Evolutionary conservation across 2,888 invertebrate species (phyloP).

Genomic region (Cremastinae sp.): DNA sequence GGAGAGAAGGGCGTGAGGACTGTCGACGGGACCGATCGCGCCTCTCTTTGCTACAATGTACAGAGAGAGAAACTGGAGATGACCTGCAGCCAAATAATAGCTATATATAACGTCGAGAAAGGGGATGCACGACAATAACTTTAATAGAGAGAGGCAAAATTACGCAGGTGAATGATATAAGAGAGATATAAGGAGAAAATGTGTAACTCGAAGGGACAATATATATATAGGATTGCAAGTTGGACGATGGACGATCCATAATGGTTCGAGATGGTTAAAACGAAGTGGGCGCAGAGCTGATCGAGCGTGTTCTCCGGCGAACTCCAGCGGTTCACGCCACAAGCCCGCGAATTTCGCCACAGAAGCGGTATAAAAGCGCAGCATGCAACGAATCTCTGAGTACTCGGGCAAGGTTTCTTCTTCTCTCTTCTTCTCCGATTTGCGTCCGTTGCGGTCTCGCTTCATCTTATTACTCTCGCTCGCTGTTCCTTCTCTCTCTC

Average conservation of each 20-base stretch:
- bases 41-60: slow-evolving; percentile 19
- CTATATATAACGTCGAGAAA: slow-evolving; percentile 21
- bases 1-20: slow-evolving; percentile 59
- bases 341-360: slow-evolving; percentile 54
- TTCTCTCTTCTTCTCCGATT: slow-evolving; percentile 22
- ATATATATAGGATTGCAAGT: slow-evolving; percentile 64
- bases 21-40: slow-evolving; percentile 46
- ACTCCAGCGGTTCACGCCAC: slow-evolving; percentile 54
- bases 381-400: slow-evolving; percentile 46
- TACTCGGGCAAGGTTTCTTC: slow-evolving; percentile 34
- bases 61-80: slow-evolving; percentile 22
- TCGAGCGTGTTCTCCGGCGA: slow-evolving; percentile 51
- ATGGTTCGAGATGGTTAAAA: slow-evolving; percentile 45
- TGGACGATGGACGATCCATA: slow-evolving; percentile 71
- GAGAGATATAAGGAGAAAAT: slow-evolving; percentile 43
- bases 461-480: slow-evolving; percentile 22
- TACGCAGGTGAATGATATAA: slow-evolving; percentile 57
- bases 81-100: slow-evolving; percentile 33
- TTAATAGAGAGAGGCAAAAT: slow-evolving; percentile 52
- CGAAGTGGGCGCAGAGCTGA: slow-evolving; percentile 45
- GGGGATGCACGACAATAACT: slow-evolving; percentile 35
- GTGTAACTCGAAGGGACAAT: slow-evolving; percentile 35
- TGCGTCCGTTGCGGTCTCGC: slow-evolving; percentile 8
- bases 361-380: slow-evolving; percentile 35
- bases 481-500: slow-evolving; percentile 39